Base-by-base conservation (phyloP, 2,888 invertebrate species). In the Girardia tigrina region DNA sequence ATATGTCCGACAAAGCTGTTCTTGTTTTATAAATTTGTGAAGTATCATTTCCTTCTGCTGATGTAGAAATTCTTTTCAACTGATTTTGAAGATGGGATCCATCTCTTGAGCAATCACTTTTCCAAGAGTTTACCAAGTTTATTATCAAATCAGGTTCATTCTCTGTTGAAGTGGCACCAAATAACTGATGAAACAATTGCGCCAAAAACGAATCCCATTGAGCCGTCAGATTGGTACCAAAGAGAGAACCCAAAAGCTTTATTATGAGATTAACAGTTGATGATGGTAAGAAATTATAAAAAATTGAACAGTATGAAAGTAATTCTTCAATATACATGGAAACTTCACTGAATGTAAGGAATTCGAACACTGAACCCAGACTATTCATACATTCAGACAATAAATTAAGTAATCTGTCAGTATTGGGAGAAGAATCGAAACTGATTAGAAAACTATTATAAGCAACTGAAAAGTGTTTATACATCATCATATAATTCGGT, bases 161-260 rank as follows among this genome's bases (percentile, higher is more conserved):
- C n/a, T 56, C 23, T n/a, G n/a, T 20, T 56, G n/a, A 4, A 20
- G n/a, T 4, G 4, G 56, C 4, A 8, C 56, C 23, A 29, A 74
- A 74, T 23, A 74, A 56, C 26, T 74, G 74, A 6, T 56, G 74
- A 26, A 70, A 75, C 20, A 70, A 26, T 16, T 28, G 27, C 1
- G 28, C 1, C 1, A 75, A 26, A 26, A 20, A n/a, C 8, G 75
- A 16, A 77, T 82, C 82, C 82, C 82, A 83, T 77, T 83, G 83
- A 76, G 81, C 81, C 70, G 81, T 85, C 81, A 90, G 86, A 82
- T 91, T 90, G 0, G 90, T 90, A 0, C 89, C 85, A 82, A 90
- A 91, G 2, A 91, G 84, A 79, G 90, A 89, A 84, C 90, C 86
- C 79, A 87, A 80, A 71, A 87, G 80, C 86, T 87, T 56, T 56